Conservation (phyloP, 2,888 invertebrate species). For the Ophonus ardosiacus region DNA sequence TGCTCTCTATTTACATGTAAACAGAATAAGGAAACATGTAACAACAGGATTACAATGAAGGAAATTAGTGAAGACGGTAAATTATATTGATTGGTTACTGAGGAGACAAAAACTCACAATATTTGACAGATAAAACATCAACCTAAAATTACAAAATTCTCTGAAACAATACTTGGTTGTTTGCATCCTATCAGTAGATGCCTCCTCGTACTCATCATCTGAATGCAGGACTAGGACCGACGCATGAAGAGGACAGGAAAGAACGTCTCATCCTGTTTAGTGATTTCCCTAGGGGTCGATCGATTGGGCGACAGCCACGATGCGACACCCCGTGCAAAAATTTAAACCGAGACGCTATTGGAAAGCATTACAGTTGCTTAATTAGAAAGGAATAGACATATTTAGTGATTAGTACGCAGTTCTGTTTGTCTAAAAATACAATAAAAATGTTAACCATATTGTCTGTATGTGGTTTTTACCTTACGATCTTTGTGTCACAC, state of each 20-base stretch:
- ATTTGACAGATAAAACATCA: too few relatives aligned
- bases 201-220: conserved; percentile 19
- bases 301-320: conserved; percentile 48
- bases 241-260: conserved; percentile 9
- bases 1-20: conserved; percentile 13
- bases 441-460: too few relatives aligned
- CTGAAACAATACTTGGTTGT: not conserved
- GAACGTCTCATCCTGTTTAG: conserved; percentile 63
- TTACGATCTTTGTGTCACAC: too few relatives aligned
- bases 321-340: not conserved
- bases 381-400: not conserved
- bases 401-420: too few relatives aligned
- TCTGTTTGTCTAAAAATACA: too few relatives aligned
- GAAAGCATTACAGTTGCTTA: not conserved
- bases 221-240: conserved; percentile 4
- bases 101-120: too few relatives aligned
- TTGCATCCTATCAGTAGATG: not conserved
- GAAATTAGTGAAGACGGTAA: not conserved
- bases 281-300: conserved; percentile 63
- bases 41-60: not conserved
- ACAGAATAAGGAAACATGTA: not conserved
- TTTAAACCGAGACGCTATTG: not conserved
- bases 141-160: too few relatives aligned
- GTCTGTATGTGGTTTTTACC: too few relatives aligned
- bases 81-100: too few relatives aligned